Percentiles rank a stretch among this genome's conserved stretches.
Conservation (phyloP, 2,888 invertebrate species). For the Agrilus biguttatus region DNA sequence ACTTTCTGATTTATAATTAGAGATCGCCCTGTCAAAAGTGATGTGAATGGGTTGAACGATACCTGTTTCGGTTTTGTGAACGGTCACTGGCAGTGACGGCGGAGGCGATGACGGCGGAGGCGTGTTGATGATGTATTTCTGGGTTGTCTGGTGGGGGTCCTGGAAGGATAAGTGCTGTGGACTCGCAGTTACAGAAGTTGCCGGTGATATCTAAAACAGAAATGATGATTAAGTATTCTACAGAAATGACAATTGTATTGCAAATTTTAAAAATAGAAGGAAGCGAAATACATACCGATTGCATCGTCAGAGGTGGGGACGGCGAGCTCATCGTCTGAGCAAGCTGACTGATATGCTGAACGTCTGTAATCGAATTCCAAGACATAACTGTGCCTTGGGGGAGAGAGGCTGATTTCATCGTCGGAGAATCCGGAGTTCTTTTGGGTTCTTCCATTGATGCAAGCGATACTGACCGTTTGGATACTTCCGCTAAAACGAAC, state of each 20-base stretch:
- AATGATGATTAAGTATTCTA: background rate
- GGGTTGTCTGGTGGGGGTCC: conserved; percentile 24
- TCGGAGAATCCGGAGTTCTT: conserved; percentile 65
- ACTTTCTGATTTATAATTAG: conserved; percentile 40
- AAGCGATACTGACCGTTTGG: conserved; percentile 42
- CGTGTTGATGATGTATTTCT: conserved; percentile 22
- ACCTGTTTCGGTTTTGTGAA: conserved; percentile 36
- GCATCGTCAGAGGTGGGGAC: conserved; percentile 31
- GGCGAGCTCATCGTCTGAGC: conserved; percentile 28
- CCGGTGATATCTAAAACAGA: conserved; percentile 21
- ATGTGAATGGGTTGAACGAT: conserved; percentile 26
- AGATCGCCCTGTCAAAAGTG: conserved; percentile 37
- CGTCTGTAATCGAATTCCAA: conserved; percentile 44
- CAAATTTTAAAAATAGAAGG: no score
- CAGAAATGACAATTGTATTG: background rate
- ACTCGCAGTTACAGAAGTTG: conserved; percentile 32
- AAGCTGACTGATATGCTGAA: conserved; percentile 33
- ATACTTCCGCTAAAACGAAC: conserved; percentile 27
- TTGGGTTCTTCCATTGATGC: conserved; percentile 37
- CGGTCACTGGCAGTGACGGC: conserved; percentile 37
- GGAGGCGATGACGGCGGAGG: conserved; percentile 26
- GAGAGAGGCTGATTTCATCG: conserved; percentile 63
- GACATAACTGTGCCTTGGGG: conserved; percentile 45
- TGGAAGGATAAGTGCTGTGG: conserved; percentile 20
- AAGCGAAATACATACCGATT: conserved; percentile 20